Evolutionary conservation across 2,888 invertebrate species (phyloP).

Genomic region (Schizaphis graminum): DNA sequence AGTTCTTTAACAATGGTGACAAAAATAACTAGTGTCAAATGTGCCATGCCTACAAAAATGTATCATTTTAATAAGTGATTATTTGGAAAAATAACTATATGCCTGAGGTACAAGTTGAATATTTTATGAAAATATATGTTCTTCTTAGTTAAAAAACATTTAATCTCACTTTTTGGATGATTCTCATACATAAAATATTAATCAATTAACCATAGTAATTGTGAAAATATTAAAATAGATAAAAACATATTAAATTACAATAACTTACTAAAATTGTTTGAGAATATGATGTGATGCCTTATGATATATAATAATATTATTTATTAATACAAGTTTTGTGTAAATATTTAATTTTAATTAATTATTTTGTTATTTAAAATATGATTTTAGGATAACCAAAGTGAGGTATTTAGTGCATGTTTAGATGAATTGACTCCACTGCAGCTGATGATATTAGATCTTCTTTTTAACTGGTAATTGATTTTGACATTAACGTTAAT

Average conservation of each 20-base stretch:
- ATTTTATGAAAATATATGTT: background rate
- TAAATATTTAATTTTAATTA: background rate
- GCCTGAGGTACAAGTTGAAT: background rate
- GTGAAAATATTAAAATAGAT: background rate
- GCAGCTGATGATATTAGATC: constrained; percentile 41
- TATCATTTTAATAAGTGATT: background rate
- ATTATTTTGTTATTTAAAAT: background rate
- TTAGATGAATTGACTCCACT: constrained; percentile 33
- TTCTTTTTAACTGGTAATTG: constrained; percentile 43
- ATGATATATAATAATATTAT: background rate
- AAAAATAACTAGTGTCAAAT: background rate
- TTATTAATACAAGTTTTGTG: background rate
- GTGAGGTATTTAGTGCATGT: constrained; percentile 57
- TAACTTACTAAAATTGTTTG: background rate
- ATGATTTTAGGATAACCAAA: constrained; percentile 45
- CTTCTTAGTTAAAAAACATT: background rate
- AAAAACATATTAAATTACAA: background rate
- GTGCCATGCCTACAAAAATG: background rate
- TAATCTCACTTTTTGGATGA: background rate
- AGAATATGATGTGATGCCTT: background rate
- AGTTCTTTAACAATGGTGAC: background rate
- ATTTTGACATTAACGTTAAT: constrained; percentile 17
- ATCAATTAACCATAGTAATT: background rate
- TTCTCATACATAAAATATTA: background rate
- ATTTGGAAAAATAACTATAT: background rate